A percentile compares a stretch with the other conserved stretches of the same genome.
phyloP scores from a whole-genome alignment of 1,140 invertebrate genomes.

The Solenopsis invicta region DNA sequence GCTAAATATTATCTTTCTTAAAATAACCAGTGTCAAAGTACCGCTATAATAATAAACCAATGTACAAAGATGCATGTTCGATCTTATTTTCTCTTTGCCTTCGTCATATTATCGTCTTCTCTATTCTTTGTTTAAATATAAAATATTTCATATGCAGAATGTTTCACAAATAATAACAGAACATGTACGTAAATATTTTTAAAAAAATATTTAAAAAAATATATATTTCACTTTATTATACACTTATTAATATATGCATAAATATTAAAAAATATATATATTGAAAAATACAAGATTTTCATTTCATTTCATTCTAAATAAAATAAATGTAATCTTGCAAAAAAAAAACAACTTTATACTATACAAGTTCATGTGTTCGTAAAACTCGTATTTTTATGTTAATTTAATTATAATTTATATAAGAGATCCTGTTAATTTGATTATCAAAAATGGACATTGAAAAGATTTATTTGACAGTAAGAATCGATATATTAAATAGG shows the following conservation, averaged over 20 bases:
- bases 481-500: slow-evolving; percentile 12
- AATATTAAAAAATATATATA: slow-evolving; percentile 12
- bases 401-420: background rate
- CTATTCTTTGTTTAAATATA: slow-evolving; percentile 25
- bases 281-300: background rate
- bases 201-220: slow-evolving; percentile 1
- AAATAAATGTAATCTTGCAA: background rate
- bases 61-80: slow-evolving; percentile 84
- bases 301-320: background rate
- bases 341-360: background rate
- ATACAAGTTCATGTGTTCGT: background rate
- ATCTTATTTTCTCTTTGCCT: slow-evolving; percentile 58
- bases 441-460: background rate
- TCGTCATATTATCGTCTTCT: slow-evolving; percentile 44
- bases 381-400: background rate
- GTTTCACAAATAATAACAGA: background rate
- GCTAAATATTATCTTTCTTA: slow-evolving; percentile 87
- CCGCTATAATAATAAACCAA: slow-evolving; percentile 85
- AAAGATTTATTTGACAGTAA: background rate
- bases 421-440: background rate
- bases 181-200: slow-evolving; percentile 28
- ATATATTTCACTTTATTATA: background rate
- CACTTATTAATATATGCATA: background rate
- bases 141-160: background rate
- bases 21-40: slow-evolving; percentile 87